phyloP scores from a whole-genome alignment of 2,113 vertebrate genomes.

The Hyaena hyaena region DNA sequence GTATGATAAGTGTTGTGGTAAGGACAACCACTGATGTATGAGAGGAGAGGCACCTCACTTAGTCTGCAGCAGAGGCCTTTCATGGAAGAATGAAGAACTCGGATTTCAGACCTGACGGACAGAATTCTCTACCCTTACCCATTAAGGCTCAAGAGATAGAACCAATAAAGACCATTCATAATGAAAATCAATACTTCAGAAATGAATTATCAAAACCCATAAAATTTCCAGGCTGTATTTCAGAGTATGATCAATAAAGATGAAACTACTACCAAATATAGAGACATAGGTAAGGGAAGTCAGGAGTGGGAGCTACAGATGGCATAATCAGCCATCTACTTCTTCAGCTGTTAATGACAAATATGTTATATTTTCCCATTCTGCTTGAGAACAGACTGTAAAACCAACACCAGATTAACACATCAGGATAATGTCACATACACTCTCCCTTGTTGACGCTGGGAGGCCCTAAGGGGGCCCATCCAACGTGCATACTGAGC shows the following conservation, averaged over 20 bases:
- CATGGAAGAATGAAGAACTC: background rate
- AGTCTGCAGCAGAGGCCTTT: background rate
- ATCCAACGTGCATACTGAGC: background rate
- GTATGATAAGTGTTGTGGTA: background rate
- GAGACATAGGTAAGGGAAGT: background rate
- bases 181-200: background rate
- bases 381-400: background rate
- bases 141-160: background rate
- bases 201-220: background rate
- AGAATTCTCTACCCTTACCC: background rate
- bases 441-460: background rate
- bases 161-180: background rate
- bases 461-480: background rate
- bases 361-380: background rate
- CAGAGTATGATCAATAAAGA: constrained; percentile 21
- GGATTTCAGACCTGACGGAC: background rate
- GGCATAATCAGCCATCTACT: background rate
- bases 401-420: background rate
- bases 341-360: background rate
- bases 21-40: too few relatives aligned
- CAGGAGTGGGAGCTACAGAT: background rate
- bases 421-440: background rate
- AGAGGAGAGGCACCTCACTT: background rate
- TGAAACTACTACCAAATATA: background rate
- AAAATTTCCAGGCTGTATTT: background rate